These are phyloP conservation scores for Anthopleura sola DNA, from an alignment of 64 coral and sea anemone species.

Conservation along the genomic window DNA sequence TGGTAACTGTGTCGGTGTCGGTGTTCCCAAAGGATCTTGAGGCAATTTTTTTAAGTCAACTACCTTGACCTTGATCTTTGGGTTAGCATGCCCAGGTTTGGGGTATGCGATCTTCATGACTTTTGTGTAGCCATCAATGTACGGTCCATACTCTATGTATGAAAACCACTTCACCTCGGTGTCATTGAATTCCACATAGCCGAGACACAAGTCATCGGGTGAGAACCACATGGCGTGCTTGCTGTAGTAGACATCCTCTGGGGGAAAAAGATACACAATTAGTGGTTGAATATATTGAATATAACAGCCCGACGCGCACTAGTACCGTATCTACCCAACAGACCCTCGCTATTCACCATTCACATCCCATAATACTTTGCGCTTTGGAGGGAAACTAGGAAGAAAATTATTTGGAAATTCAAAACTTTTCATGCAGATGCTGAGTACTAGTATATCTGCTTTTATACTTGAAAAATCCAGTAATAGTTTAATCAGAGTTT, in stretches of 20 bases:
- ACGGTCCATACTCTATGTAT: constrained; percentile 45
- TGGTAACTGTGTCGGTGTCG: not conserved
- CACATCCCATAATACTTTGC: too few species aligned
- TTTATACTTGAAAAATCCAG: too few species aligned
- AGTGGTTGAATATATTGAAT: not conserved
- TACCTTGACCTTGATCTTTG: constrained; percentile 41
- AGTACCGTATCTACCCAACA: too few species aligned
- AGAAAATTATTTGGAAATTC: too few species aligned
- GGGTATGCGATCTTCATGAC: constrained; percentile 65
- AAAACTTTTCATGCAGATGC: too few species aligned
- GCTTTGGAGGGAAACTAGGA: too few species aligned
- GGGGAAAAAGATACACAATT: not conserved
- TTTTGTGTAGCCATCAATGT: constrained; percentile 32
- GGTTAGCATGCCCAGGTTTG: constrained; percentile 60
- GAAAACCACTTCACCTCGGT: constrained; percentile 42
- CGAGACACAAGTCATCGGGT: constrained; percentile 32
- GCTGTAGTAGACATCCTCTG: constrained; percentile 60
- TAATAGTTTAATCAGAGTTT: too few species aligned
- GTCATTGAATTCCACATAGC: constrained; percentile 59
- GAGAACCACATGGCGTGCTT: constrained; percentile 53
- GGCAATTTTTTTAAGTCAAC: constrained; percentile 12
- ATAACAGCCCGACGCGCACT: too few species aligned
- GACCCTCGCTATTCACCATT: too few species aligned
- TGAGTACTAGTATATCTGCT: too few species aligned
- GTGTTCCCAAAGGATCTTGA: not conserved